phyloP scores from a whole-genome alignment of 2,797 vertebrate species.

The Poecile montanus region DNA sequence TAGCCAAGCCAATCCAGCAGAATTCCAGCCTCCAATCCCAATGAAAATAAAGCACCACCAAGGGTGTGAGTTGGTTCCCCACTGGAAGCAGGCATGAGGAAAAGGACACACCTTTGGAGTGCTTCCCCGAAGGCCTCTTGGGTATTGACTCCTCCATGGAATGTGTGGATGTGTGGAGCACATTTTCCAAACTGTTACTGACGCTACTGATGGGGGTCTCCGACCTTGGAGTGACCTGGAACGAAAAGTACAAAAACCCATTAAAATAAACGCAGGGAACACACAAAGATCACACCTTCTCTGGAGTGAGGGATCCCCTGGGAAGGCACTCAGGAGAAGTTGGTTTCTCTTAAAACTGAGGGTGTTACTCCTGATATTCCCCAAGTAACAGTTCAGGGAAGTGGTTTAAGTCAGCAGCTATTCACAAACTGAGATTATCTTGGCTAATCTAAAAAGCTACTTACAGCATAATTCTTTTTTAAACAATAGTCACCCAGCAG shows the following conservation, averaged over 20 bases:
- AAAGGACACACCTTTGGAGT: slow-evolving; percentile 82
- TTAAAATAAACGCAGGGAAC: not conserved
- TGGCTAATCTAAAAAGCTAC: slow-evolving; percentile 63
- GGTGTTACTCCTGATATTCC: not conserved
- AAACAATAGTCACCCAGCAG: slow-evolving; percentile 40
- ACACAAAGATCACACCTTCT: not conserved
- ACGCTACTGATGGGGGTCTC: slow-evolving; percentile 72
- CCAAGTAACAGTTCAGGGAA: slow-evolving; percentile 6
- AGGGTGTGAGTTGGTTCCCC: not conserved
- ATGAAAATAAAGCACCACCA: not conserved
- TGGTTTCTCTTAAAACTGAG: not conserved
- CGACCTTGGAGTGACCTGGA: slow-evolving; percentile 80
- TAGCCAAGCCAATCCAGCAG: not conserved
- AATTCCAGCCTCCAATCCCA: not conserved
- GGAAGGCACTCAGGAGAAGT: not conserved
- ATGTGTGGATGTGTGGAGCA: slow-evolving; percentile 79
- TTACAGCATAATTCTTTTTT: slow-evolving; percentile 42
- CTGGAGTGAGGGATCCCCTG: not conserved
- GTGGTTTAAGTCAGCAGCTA: slow-evolving; percentile 35
- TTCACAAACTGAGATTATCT: slow-evolving; percentile 47
- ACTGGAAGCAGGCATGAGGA: not conserved
- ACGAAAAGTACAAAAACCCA: not conserved
- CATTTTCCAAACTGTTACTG: slow-evolving; percentile 80
- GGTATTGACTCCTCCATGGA: slow-evolving; percentile 80
- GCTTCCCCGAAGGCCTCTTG: slow-evolving; percentile 81